Conservation (phyloP, 2,113 vertebrate genomes). For the Cyanistes caeruleus region DNA sequence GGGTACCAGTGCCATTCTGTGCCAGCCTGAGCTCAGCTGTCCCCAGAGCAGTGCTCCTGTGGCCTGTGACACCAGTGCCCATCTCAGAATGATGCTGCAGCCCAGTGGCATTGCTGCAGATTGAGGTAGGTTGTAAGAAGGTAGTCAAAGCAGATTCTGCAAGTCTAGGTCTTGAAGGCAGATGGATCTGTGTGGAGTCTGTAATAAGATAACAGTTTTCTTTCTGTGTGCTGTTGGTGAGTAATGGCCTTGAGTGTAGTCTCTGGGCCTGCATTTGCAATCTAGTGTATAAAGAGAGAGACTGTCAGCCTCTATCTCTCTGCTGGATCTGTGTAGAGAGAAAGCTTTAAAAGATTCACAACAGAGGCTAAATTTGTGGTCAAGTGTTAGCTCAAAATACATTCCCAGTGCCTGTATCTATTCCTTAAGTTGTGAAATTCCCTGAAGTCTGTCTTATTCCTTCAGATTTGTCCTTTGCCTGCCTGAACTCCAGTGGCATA, state of each 20-base stretch:
- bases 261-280: neutral
- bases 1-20: neutral
- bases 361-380: neutral
- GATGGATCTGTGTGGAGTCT: neutral
- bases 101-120: neutral
- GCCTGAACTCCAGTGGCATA: neutral
- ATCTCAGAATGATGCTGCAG: neutral
- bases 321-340: neutral
- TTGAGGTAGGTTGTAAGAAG: neutral
- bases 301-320: neutral
- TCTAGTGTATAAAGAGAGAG: neutral
- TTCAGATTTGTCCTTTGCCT: neutral
- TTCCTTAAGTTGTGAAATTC: neutral
- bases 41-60: neutral
- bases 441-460: neutral
- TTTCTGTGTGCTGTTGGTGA: neutral
- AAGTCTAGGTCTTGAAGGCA: neutral
- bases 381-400: neutral
- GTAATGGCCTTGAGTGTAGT: neutral
- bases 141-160: neutral
- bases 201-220: neutral
- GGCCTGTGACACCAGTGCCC: neutral
- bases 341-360: neutral
- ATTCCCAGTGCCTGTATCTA: neutral
- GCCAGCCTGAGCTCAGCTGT: neutral